Percentiles rank a stretch among this genome's conserved stretches.
phyloP scores from a whole-genome alignment of 2,888 invertebrate species.

The Unio pictorum region DNA sequence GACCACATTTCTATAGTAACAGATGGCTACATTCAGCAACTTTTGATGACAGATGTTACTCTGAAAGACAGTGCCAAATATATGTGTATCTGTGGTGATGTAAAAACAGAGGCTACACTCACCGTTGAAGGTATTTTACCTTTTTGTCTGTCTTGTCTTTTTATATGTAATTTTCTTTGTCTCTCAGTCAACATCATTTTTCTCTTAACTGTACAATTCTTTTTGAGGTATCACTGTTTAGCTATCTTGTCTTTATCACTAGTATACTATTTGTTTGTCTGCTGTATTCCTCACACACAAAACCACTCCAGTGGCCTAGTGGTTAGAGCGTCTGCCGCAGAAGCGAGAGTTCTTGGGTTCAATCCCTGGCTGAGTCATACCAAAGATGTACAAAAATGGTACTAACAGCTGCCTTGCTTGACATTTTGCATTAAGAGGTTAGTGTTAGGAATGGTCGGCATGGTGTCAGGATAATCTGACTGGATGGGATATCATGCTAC shows the following conservation, averaged over 20 bases:
- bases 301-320: too few species aligned
- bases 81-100: slow-evolving; percentile 46
- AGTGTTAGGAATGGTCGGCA: too few species aligned
- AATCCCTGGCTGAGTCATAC: too few species aligned
- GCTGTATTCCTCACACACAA: too few species aligned
- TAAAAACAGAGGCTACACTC: slow-evolving; percentile 57
- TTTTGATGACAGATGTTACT: slow-evolving; percentile 48
- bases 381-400: too few species aligned
- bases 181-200: background rate
- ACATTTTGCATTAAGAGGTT: too few species aligned
- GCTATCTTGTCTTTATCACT: background rate
- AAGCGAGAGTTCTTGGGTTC: too few species aligned
- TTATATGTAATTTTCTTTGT: background rate
- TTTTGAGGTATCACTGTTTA: background rate
- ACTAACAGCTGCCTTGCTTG: too few species aligned
- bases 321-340: too few species aligned
- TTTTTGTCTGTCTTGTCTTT: background rate
- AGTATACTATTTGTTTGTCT: too few species aligned
- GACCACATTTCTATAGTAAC: slow-evolving; percentile 84
- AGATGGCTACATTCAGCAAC: slow-evolving; percentile 75
- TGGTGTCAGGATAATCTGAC: too few species aligned
- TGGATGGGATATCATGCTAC: too few species aligned
- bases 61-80: slow-evolving; percentile 58
- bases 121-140: slow-evolving; percentile 52
- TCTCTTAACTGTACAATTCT: background rate